Base-by-base conservation (phyloP, 2,113 vertebrate species). In the Amia ocellicauda region DNA sequence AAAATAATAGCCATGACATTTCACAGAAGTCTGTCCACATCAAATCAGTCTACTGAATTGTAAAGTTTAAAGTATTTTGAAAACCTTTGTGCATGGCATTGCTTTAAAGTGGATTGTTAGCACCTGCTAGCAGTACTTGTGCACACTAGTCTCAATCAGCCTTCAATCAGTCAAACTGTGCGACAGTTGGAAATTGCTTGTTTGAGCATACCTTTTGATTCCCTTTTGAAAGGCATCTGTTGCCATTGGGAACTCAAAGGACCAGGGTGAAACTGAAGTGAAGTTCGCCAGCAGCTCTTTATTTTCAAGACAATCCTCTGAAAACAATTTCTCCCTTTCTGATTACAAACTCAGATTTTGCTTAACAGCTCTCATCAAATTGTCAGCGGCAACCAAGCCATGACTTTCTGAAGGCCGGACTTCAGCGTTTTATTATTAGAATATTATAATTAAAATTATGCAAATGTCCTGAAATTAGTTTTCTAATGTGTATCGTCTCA, bases 401-500 rank as follows among this genome's bases (percentile, higher is more conserved):
- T 3, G 7, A 45, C 26, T 49, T 29, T 49, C 28, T 58, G 54
- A 64, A 64, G 63, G 42, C 47, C 19, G 45, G 4, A 3, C 31
- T 27, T 23, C 36, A 26, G 7, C 51, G 9, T 10, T 54, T 54
- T 1, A 23, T 29, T 10, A 7, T 47, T n/a, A 20, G 55, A 29
- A 17, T 17, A 10, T 4, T 29, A n/a, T 47, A 11, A 47, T 58
- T 47, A 58, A 56, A 64, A 64, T 49, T 58, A 29, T 29, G 54
- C 53, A 58, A 64, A 58, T 36, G 27, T 9, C 26, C 56, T 29
- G 17, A 64, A 58, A 49, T 45, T 42, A 64, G 41, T 45, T 45
- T 7, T 24, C 26, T 64, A 19, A 16, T 9, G 27, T 63, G 45
- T 29, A 16, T 11, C 47, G 20, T 22, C 20, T 14, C 7, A 23